These are phyloP conservation scores for Patiria pectinifera DNA, from an alignment of 53 echinoderm and acorn worm genomes.

Conservation along the genomic window DNA sequence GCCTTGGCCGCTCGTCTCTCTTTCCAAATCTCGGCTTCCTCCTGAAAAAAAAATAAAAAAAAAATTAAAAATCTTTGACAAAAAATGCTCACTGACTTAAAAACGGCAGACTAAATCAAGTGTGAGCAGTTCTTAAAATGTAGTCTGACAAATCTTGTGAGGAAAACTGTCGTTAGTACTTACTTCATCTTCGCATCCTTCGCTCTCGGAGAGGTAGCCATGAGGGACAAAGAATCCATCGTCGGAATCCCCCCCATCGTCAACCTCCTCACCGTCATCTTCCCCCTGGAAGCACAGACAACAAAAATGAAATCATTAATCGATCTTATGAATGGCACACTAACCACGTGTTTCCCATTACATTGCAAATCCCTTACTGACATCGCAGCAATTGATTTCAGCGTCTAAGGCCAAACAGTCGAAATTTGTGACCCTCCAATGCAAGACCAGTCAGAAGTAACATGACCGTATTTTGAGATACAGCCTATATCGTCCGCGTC, in stretches of 20 bases:
- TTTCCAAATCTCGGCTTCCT: constrained; percentile 74
- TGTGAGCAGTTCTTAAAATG: not conserved
- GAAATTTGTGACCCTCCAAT: too few species aligned
- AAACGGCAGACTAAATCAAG: not conserved
- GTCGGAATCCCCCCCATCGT: constrained; percentile 76
- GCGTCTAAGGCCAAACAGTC: too few species aligned
- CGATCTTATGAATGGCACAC: too few species aligned
- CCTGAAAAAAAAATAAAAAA: constrained; percentile 4
- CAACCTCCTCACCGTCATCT: constrained; percentile 71
- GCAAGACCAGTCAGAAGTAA: too few species aligned
- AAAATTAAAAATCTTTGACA: not conserved
- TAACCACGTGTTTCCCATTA: too few species aligned
- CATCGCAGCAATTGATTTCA: too few species aligned
- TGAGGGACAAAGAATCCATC: constrained; percentile 99
- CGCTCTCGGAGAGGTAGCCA: constrained; percentile 93
- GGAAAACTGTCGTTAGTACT: not conserved
- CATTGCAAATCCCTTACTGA: too few species aligned
- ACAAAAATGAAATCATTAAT: not conserved
- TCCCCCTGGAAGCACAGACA: constrained; percentile 69
- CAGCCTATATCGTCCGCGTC: too few species aligned
- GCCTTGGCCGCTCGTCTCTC: constrained; percentile 84
- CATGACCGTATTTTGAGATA: too few species aligned
- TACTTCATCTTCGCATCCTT: constrained; percentile 90
- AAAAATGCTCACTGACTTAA: not conserved
- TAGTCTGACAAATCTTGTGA: too few species aligned